Base-by-base conservation (phyloP, 2,888 invertebrate genomes). In the Athalia cordata region DNA sequence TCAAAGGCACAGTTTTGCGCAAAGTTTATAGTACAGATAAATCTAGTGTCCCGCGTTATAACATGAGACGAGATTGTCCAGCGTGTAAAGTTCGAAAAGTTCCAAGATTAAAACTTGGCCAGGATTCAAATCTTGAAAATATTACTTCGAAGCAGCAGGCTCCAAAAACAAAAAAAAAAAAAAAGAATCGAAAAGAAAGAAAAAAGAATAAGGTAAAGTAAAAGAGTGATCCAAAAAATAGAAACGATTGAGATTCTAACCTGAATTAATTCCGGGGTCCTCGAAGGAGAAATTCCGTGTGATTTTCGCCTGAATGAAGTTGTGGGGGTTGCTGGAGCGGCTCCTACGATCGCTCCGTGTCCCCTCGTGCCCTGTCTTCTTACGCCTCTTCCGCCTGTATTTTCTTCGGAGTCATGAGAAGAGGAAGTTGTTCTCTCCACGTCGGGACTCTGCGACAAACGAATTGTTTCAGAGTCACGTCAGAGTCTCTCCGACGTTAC, bases 231-330 rank as follows among this genome's bases (percentile, higher is more conserved):
- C 2, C 43, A 8, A n/a, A 65, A 47, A 13, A 49, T 13, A 3
- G 13, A 45, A 11, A 1, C 9, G n/a, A 55, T 6, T 55, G 9
- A 0, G 6, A 4, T 9, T 55, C 86, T 79, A 82, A 91, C 91
- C 90, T 91, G 91, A 83, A 90, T 90, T 70, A 90, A 86, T 85
- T 91, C 91, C 81, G 91, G 91, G 78, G 89, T 86, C 47, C 88
- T 81, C 47, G 88, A 85, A n/a, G 86, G 86, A 47, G 84, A 86
- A 75, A 88, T 85, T 59, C 86, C 84, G 49, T 85, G 82, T 55
- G 89, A 84, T 77, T 82, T 85, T 67, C 81, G 84, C 5, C 81
- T 83, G 77, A 84, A 80, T 52, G 85, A 85, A 67, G 84, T 78
- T 65, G 82, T 79, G 67, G 83, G 81, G 72, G 81, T 70, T 68